A percentile compares a stretch with the other conserved stretches of the same genome.
Conservation (phyloP, 2,797 vertebrate genomes). For the Phylloscopus collybita region DNA sequence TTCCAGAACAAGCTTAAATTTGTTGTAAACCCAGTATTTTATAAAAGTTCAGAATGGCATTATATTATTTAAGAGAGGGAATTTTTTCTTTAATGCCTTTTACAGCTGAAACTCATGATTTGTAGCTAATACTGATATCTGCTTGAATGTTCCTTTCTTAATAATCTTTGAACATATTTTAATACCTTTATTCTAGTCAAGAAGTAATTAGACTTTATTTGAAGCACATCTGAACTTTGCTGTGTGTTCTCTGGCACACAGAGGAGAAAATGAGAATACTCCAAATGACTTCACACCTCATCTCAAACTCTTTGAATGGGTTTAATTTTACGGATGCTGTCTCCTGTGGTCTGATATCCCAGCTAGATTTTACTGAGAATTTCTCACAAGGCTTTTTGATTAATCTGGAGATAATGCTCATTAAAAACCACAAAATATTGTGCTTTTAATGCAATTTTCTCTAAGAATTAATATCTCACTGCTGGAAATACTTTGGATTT, state of each 20-base stretch:
- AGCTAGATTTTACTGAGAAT: neutral
- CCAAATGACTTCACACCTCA: neutral
- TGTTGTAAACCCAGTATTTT: neutral
- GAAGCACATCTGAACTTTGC: neutral
- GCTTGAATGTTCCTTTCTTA: neutral
- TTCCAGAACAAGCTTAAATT: neutral
- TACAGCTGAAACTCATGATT: neutral
- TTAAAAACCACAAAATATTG: neutral
- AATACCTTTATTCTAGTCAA: neutral
- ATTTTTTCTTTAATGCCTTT: neutral
- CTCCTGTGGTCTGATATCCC: neutral
- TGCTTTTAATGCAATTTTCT: neutral
- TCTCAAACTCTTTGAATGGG: neutral
- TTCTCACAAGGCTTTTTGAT: neutral
- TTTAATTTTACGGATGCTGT: neutral
- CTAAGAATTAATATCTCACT: neutral
- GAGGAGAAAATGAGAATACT: neutral
- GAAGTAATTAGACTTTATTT: constrained; percentile 7
- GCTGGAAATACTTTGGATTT: neutral
- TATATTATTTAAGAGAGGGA: neutral
- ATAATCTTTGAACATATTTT: neutral
- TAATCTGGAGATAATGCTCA: neutral
- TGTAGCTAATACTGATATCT: neutral
- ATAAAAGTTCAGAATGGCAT: neutral
- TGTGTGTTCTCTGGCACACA: neutral